Evolutionary conservation across 2,113 vertebrate genomes (phyloP).

Genomic region (Delphinapterus leucas): DNA sequence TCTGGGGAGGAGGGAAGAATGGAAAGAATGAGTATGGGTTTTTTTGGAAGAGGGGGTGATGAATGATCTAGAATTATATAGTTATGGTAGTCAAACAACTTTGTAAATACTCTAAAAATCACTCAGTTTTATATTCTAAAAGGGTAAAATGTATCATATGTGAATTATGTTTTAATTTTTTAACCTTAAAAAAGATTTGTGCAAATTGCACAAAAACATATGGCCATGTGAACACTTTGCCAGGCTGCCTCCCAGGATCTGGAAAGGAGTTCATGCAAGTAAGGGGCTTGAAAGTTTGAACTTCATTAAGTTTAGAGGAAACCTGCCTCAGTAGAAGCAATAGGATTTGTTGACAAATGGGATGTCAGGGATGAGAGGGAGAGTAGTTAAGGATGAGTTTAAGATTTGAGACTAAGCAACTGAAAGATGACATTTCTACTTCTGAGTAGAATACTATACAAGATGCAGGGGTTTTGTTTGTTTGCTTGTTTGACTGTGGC

Average conservation of each 20-base stretch:
- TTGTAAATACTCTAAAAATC: background rate
- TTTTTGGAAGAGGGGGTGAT: background rate
- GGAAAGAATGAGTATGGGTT: background rate
- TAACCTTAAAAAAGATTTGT: background rate
- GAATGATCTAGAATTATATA: background rate
- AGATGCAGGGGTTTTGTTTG: background rate
- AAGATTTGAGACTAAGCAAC: background rate
- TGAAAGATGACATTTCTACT: background rate
- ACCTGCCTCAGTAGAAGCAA: background rate
- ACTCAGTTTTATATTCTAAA: background rate
- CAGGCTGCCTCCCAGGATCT: background rate
- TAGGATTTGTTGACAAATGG: background rate
- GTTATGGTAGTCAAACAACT: background rate
- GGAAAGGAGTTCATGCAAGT: background rate
- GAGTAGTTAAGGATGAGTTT: background rate
- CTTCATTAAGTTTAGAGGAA: background rate
- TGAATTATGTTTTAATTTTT: background rate
- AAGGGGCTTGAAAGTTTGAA: background rate
- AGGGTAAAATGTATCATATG: background rate
- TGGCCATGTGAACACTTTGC: background rate
- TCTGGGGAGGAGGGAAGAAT: background rate
- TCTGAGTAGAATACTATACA: background rate
- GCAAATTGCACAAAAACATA: background rate
- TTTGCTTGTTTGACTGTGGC: background rate
- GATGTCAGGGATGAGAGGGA: background rate